Base-by-base conservation (phyloP, 2,797 vertebrate species). In the Danio jaintianensis region DNA sequence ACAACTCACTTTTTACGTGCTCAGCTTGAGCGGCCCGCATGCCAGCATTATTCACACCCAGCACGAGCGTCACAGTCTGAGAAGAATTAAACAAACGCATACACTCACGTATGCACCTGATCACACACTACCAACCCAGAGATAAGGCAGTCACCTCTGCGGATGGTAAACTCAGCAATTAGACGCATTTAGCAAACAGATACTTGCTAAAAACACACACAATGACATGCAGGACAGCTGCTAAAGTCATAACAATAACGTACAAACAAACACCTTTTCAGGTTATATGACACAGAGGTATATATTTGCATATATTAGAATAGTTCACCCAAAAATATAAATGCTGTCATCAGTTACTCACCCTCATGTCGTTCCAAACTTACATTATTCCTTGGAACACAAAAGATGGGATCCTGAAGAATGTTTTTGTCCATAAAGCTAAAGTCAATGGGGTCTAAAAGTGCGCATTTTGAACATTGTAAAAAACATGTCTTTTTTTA, bases 31-130 rank as follows among this genome's bases (percentile, higher is more conserved):
- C 80, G 29, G 82, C 88, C 88, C 36, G 82, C 90, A 92, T 92
- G 87, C 91, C 91, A 84, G 77, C 87, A 90, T 91, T 87, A 85
- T 87, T 91, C 89, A 89, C 90, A 89, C 88, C 77, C 78, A 86
- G 82, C 85, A 84, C 82, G 56, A 88, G 86, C 81, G 86, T 92
- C 91, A 90, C 85, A 87, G 82, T 84, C 80, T 70, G 56, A 66
- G 82, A 83, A 81, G 73, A 80, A 87, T 64, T 77, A 61, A 72
- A 86, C 78, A n/a, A 82, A 81, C 43, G 75, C 18, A 29, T 78
- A 74, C 43, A 50, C 55, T 61, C 68, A 64, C 61, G 22, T 58
- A 16, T 64, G 56, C 78, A 82, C 80, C 81, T 75, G 76, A 68
- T 67, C 63, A 55, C 71, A 79, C 63, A 68, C 15, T 70, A 29